Conservation (phyloP, 2,888 invertebrate species). For the Andrena marginata region DNA sequence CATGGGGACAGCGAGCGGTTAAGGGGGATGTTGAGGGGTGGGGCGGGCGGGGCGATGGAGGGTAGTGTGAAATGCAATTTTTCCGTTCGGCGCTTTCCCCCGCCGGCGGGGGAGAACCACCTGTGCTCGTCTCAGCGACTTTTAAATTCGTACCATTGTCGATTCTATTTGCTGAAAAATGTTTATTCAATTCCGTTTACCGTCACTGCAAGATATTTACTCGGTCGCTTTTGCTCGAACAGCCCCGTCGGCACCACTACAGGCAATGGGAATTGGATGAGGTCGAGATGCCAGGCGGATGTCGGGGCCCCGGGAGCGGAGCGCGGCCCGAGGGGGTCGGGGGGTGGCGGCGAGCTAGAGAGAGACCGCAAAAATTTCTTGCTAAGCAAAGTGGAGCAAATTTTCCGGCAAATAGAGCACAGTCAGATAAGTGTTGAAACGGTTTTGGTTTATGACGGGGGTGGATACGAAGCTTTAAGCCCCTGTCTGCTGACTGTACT, state of each 20-base stretch:
- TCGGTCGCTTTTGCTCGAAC: constrained; percentile 73
- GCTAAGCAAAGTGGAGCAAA: constrained; percentile 54
- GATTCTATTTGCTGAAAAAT: constrained; percentile 82
- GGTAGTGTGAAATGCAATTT: constrained; percentile 80
- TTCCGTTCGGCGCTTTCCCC: constrained; percentile 77
- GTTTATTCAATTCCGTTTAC: constrained; percentile 84
- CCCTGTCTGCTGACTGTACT: constrained; percentile 17
- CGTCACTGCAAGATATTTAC: constrained; percentile 80
- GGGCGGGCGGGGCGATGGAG: constrained; percentile 26
- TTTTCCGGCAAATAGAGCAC: constrained; percentile 59
- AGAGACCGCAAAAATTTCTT: constrained; percentile 46
- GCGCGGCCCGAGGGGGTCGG: neutral
- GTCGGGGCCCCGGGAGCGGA: neutral
- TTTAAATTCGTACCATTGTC: constrained; percentile 83
- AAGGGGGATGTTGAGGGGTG: constrained; percentile 15
- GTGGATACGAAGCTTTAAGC: constrained; percentile 26
- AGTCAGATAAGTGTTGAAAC: constrained; percentile 45
- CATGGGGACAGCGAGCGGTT: neutral
- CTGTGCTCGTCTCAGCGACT: constrained; percentile 81
- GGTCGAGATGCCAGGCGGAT: constrained; percentile 49
- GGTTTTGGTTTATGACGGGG: constrained; percentile 36
- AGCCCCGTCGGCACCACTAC: constrained; percentile 54
- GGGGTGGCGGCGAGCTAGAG: neutral
- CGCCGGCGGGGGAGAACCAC: constrained; percentile 71
- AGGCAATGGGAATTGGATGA: constrained; percentile 72